Base-by-base conservation (phyloP, 2,113 vertebrate genomes). In the Lepisosteus oculatus region DNA sequence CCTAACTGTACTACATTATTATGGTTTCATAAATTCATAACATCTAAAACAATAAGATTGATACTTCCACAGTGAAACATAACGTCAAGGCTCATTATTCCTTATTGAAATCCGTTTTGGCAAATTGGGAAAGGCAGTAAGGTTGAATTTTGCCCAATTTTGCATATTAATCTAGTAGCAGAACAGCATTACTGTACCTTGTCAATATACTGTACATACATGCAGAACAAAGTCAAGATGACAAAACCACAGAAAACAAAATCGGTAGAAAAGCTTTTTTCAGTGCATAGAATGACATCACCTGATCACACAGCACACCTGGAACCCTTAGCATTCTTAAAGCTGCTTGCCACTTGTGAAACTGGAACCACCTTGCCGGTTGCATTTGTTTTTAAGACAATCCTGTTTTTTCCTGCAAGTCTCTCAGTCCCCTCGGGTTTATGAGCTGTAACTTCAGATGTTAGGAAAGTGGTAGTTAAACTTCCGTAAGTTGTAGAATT, bases 381-480 rank as follows among this genome's bases (percentile, higher is more conserved):
- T 68, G 69, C 51, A 8, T 8, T 69, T 78, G 78, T 81, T 12
- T 68, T 29, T 14, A 65, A 56, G 55, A 43, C 9, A 55, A 42
- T 55, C 43, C n/a, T 61, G 13, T 61, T 44, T 2, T 55, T 44
- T 43, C 14, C 11, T 51, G 47, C 47, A 9, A 51, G 47, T 51
- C 47, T 29, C 29, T 51, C 47, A 51, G 44, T 43, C 12, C 3
- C 14, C 43, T 29, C 47, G 61, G 47, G 8, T 55, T 55, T n/a
- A 12, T 51, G 42, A 29, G 13, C 15, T 12, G 17, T 51, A 15
- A 57, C 4, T 56, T 90, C 88, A 99, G 86, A 99, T 98, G 86
- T 96, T 96, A 3, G 97, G 96, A 3, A 98, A 94, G 65, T 86
- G 95, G 69, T 91, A 98, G 88, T 94, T 94, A 57, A 93, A 87